These are phyloP conservation scores for Oxyscelio sp. DNA, from an alignment of 2,888 invertebrate genomes.

Conservation along the genomic window DNA sequence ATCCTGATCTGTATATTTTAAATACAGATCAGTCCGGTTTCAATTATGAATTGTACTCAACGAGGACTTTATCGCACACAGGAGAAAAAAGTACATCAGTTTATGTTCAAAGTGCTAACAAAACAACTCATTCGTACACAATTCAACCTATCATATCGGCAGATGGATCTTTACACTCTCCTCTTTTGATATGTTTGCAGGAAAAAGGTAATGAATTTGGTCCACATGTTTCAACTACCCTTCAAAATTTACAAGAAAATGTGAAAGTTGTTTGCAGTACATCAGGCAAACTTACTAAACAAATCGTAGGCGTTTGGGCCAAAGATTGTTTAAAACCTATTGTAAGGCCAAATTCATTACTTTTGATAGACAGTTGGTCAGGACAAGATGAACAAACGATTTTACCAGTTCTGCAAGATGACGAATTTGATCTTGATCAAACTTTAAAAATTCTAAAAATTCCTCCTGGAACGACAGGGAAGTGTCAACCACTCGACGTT, in stretches of 20 bases:
- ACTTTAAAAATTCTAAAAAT: no score
- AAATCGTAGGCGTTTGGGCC: background rate
- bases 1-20: no score
- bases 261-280: conserved; percentile 9
- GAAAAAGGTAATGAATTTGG: conserved; percentile 11
- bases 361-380: background rate
- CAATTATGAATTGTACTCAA: conserved; percentile 13
- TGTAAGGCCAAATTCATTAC: background rate
- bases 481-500: conserved; percentile 16
- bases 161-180: background rate
- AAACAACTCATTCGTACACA: conserved; percentile 5
- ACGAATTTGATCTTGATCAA: no score
- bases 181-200: conserved; percentile 2
- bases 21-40: conserved; percentile 22
- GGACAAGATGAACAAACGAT: background rate
- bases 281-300: conserved; percentile 2
- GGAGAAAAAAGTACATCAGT: background rate
- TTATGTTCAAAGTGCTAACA: background rate
- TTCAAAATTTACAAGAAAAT: background rate
- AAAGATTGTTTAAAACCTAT: background rate
- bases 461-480: background rate
- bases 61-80: background rate
- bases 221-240: background rate
- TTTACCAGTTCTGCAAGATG: background rate
- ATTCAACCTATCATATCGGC: background rate